Evolutionary conservation across 2,797 vertebrate species (phyloP), one percentile per base, ranked within the genome.

Genomic region (Mastacembelus armatus): DNA sequence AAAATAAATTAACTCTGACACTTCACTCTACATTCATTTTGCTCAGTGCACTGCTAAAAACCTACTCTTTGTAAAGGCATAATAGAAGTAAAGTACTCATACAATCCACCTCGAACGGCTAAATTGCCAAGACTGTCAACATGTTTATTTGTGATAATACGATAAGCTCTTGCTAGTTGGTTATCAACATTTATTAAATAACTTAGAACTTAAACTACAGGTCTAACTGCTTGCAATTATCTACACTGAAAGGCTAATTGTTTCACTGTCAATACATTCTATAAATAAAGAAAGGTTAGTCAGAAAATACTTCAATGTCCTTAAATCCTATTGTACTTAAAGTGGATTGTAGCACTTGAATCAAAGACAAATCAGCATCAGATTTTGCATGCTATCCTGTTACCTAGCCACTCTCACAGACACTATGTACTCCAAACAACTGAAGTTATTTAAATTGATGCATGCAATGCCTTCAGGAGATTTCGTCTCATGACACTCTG

Each of bases 281-380:
- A 9, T 50, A 72, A 57, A 78, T 44, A 18, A 70, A 64, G 29
- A 68, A 66, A 43, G 22, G 27, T 44, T 77, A 68, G 77, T 68
- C 10, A 61, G 58, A 33, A 74, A 54, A 69, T 44, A 21, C 35
- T 5, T 48, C n/a, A 56, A 22, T 26, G 56, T 65, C 42, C 16
- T 61, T 3, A 59, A 66, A 75, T 78, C 76, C 50, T 49, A 45
- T 39, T 74, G 66, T 64, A 14, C 51, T 64, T 47, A 48, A 60
- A 65, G 40, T 60, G 45, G 49, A 74, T 57, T 74, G 58, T 2
- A 64, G 36, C 15, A 22, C 26, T 18, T 66, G 30, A 18, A 40
- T 59, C 70, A 58, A 65, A 30, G 66, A 16, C 3, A 59, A 68
- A 12, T 40, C 30, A 42, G 43, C 7, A 14, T 32, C n/a, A 10